phyloP scores from a whole-genome alignment of 1,140 invertebrate species.

The Latrodectus geometricus region DNA sequence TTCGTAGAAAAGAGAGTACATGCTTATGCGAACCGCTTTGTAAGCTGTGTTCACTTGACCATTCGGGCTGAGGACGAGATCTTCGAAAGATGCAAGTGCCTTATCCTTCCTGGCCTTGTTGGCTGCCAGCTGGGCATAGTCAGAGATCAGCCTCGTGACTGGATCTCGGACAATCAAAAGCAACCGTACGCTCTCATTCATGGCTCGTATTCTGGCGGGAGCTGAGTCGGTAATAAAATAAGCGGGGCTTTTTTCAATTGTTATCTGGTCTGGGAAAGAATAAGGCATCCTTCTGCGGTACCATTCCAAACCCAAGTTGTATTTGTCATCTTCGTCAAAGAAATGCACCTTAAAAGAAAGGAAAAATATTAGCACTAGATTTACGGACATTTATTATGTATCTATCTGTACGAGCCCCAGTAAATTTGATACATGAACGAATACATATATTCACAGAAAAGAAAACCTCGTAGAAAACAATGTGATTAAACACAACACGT shows the following conservation, averaged over 20 bases:
- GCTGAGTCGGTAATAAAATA: slow-evolving; percentile 69
- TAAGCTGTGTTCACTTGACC: slow-evolving; percentile 86
- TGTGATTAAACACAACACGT: too few relatives aligned
- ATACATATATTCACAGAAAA: too few relatives aligned
- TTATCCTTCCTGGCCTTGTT: slow-evolving; percentile 62
- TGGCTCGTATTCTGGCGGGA: slow-evolving; percentile 69
- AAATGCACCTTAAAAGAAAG: slow-evolving; percentile 68
- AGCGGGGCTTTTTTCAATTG: slow-evolving; percentile 72
- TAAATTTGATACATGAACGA: too few relatives aligned
- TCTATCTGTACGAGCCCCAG: too few relatives aligned
- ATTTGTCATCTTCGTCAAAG: slow-evolving; percentile 70
- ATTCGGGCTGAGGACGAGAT: slow-evolving; percentile 80
- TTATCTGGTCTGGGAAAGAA: slow-evolving; percentile 70
- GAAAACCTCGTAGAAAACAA: too few relatives aligned
- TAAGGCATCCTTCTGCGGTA: slow-evolving; percentile 72
- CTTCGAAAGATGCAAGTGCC: slow-evolving; percentile 75
- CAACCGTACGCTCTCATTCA: slow-evolving; percentile 72
- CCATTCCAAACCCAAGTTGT: slow-evolving; percentile 69
- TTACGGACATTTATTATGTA: too few relatives aligned
- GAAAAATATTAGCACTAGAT: too few relatives aligned
- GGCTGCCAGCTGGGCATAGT: slow-evolving; percentile 71
- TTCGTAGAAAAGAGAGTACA: slow-evolving; percentile 86
- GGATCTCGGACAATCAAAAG: slow-evolving; percentile 74
- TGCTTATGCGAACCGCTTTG: slow-evolving; percentile 80
- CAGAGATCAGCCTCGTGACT: slow-evolving; percentile 73